Evolutionary conservation across 2,888 invertebrate genomes (phyloP).

Genomic region (Kryphioiulus occultus): DNA sequence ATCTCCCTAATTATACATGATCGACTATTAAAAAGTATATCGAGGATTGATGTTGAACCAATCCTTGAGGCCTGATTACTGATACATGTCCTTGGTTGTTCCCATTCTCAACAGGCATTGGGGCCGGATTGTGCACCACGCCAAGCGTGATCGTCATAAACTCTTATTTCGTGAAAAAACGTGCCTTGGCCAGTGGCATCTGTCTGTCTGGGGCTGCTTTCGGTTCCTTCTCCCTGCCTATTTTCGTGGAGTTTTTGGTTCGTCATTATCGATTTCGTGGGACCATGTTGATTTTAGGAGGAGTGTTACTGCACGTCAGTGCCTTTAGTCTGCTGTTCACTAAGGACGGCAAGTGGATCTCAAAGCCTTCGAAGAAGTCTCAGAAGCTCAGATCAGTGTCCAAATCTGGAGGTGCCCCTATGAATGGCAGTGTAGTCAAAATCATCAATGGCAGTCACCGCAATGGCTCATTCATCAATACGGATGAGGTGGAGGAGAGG

Average conservation of each 20-base stretch:
- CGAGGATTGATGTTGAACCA: background rate
- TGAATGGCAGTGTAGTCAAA: slow-evolving; percentile 1
- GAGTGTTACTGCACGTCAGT: slow-evolving; percentile 78
- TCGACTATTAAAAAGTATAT: too few species aligned
- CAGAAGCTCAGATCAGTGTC: background rate
- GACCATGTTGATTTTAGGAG: slow-evolving; percentile 74
- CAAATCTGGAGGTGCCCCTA: background rate
- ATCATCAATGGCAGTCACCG: background rate
- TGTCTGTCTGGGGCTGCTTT: slow-evolving; percentile 78
- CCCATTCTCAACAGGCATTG: slow-evolving; percentile 56
- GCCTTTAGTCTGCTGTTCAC: slow-evolving; percentile 70
- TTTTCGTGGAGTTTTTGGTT: slow-evolving; percentile 57
- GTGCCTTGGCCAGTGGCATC: slow-evolving; percentile 77
- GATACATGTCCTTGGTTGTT: background rate
- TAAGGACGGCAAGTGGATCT: slow-evolving; percentile 46
- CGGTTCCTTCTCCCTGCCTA: slow-evolving; percentile 68
- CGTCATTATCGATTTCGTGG: slow-evolving; percentile 67
- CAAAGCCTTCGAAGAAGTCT: slow-evolving; percentile 43
- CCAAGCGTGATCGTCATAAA: slow-evolving; percentile 71
- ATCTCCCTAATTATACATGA: too few species aligned
- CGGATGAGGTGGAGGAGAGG: slow-evolving; percentile 54
- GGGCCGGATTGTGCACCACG: slow-evolving; percentile 61
- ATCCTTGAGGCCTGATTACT: background rate
- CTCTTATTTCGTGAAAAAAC: slow-evolving; percentile 72
- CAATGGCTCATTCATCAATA: slow-evolving; percentile 60